Conservation (phyloP, 1,140 invertebrate species). For the Heliothis subflexa region DNA sequence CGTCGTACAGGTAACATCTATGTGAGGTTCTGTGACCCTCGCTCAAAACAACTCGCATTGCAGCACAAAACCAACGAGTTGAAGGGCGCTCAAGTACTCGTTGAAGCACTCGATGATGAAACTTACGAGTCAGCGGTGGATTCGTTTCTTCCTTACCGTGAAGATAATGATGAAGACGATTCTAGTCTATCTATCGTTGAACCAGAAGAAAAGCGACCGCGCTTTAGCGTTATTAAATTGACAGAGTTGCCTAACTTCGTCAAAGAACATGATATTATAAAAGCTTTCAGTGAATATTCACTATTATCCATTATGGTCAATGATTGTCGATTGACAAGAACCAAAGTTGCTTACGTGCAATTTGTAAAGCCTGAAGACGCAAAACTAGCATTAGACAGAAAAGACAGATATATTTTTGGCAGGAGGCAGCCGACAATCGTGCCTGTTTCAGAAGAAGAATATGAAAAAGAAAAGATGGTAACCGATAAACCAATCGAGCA, state of each 20-base stretch:
- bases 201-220: slow-evolving; percentile 52
- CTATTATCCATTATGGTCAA: slow-evolving; percentile 90
- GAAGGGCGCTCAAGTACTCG: slow-evolving; percentile 88
- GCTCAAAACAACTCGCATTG: slow-evolving; percentile 90
- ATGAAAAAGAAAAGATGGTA: slow-evolving; percentile 68
- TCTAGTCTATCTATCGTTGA: slow-evolving; percentile 57
- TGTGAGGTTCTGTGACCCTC: slow-evolving; percentile 90
- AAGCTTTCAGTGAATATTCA: slow-evolving; percentile 91
- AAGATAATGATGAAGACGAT: slow-evolving; percentile 73
- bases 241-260: slow-evolving; percentile 91
- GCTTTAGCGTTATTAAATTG: slow-evolving; percentile 87
- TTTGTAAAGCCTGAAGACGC: slow-evolving; percentile 91
- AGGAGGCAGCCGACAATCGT: slow-evolving; percentile 66
- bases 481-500: slow-evolving; percentile 54
- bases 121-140: slow-evolving; percentile 89
- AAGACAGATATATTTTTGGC: slow-evolving; percentile 71
- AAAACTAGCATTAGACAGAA: slow-evolving; percentile 86
- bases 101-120: slow-evolving; percentile 88
- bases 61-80: slow-evolving; percentile 87
- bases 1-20: slow-evolving; percentile 92
- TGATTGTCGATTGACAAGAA: slow-evolving; percentile 87
- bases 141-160: slow-evolving; percentile 86
- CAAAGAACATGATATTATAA: slow-evolving; percentile 92
- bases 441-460: slow-evolving; percentile 66
- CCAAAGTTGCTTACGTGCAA: slow-evolving; percentile 90